Base-by-base conservation (phyloP, 2,888 invertebrate species). In the Tetragonisca angustula region DNA sequence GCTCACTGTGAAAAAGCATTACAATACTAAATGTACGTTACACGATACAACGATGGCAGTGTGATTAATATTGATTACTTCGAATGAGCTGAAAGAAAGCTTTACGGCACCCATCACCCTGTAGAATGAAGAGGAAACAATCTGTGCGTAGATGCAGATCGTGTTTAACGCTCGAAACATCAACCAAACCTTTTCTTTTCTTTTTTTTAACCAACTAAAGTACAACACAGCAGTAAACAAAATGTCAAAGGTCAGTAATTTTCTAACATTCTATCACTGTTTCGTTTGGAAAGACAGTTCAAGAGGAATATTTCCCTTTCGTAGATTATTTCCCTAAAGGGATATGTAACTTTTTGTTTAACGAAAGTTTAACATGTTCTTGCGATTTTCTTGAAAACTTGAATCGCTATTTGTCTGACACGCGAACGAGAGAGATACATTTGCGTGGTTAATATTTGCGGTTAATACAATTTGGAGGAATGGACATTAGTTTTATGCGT, bases 1-100 rank as follows among this genome's bases (percentile, higher is more conserved):
- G 88, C 89, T 92, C 89, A 90, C 92, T 93, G 92, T 93, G 92
- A 93, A 93, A 92, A 93, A 93, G 93, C 93, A 93, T 93, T 93
- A 93, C 92, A 88, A 91, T 88, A 89, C 87, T 81, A 85, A 80
- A 87, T 79, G 75, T 81, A 87, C 82, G 80, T 88, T 88, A 88
- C 88, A 86, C 87, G 85, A 81, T 89, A 84, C 79, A 80, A 87
- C 74, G 87, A 87, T 79, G 87, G 69, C 85, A 89, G 76, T 82
- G 85, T 81, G 83, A 88, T 81, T 89, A 82, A 71, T 87, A 79
- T 67, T 79, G 77, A 86, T 87, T 88, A 88, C 87, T 88, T 73
- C 59, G 67, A 87, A 84, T 83, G 83, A 85, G 83, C 83, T 89
- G 36, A 32, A 52, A n/a, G n/a, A 89, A 89, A 83, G 85, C 87